Evolutionary conservation across 92 coral and sea anemone genomes (phyloP).

Genomic region (Zoanthus sociatus): DNA sequence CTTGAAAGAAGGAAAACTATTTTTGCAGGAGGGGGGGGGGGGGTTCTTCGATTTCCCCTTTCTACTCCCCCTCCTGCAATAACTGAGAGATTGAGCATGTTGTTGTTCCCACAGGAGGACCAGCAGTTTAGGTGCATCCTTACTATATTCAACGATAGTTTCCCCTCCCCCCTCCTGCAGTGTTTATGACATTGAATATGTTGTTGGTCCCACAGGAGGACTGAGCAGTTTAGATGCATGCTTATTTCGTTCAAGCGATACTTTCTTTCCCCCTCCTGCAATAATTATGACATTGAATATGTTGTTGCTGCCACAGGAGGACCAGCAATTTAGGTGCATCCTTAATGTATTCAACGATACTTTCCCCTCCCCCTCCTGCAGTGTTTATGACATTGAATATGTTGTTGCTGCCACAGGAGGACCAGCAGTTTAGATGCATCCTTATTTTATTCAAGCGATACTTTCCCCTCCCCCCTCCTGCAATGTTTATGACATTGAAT

Average conservation of each 20-base stretch:
- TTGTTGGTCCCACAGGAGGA: too few relatives aligned
- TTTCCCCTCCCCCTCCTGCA: not conserved
- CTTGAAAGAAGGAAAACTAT: too few relatives aligned
- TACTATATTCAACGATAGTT: not conserved
- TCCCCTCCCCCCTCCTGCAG: not conserved
- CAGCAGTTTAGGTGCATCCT: conserved; percentile 73
- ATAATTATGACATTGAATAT: not conserved
- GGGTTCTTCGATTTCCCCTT: too few relatives aligned
- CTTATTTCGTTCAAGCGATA: too few relatives aligned
- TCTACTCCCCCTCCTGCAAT: not conserved
- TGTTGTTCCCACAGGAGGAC: conserved; percentile 65
- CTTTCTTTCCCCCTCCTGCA: not conserved
- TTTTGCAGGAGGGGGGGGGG: too few relatives aligned
- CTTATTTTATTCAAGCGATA: too few relatives aligned
- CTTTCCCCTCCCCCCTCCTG: not conserved
- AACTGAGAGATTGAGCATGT: too few relatives aligned
- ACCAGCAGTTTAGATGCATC: too few relatives aligned
- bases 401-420: too few relatives aligned
- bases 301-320: conserved; percentile 62
- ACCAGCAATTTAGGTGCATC: conserved; percentile 71
- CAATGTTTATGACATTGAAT: not conserved
- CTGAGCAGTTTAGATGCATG: too few relatives aligned
- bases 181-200: not conserved
- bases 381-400: not conserved
- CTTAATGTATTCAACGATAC: conserved; percentile 3